Base-by-base conservation (phyloP, 2,113 vertebrate genomes). In the Machaerirhynchus nigripectus region DNA sequence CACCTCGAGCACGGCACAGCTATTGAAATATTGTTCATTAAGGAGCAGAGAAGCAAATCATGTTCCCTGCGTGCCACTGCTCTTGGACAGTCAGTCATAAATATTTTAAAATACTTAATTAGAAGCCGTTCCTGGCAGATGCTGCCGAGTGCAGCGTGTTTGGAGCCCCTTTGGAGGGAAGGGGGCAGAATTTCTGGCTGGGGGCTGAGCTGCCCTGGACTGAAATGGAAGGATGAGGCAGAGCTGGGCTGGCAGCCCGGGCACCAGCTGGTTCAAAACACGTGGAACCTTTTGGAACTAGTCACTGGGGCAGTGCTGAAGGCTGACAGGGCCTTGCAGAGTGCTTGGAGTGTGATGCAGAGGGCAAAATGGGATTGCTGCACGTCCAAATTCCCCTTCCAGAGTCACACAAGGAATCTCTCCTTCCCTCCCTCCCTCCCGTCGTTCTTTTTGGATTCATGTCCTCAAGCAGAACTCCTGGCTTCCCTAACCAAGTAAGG, bases 201-300 rank as follows among this genome's bases (percentile, higher is more conserved):
- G 67, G 8, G 50, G 53, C 78, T 61, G 57, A 42, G 91, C 76
- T 79, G 67, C 65, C 4, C 50, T 78, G 46, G 27, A 9, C 81
- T 39, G 84, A 56, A 78, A 81, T 33, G 73, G 92, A 19, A 89
- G 53, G 80, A 65, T 69, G 94, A 94, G 92, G 39, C 84, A 42
- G 87, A 84, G 85, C 88, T 93, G 88, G 93, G 96, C 93, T 79
- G 78, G 69, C 78, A 95, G 90, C 94, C 93, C 93, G 15, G 44
- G 88, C 14, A 27, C 14, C 88, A 95, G 93, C 53, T 95, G 93
- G 78, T 82, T 65, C 23, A 65, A 8, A 92, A 46, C 88, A 78
- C 9, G 10, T 61, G 82, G 69, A 53, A 16, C 39, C 18, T 74
- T 87, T 67, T n/a, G 46, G 81, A 6, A 6, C 35, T 82, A 93